Base-by-base conservation (phyloP, 2,113 vertebrate species). In the Tricholaema leucomelas region DNA sequence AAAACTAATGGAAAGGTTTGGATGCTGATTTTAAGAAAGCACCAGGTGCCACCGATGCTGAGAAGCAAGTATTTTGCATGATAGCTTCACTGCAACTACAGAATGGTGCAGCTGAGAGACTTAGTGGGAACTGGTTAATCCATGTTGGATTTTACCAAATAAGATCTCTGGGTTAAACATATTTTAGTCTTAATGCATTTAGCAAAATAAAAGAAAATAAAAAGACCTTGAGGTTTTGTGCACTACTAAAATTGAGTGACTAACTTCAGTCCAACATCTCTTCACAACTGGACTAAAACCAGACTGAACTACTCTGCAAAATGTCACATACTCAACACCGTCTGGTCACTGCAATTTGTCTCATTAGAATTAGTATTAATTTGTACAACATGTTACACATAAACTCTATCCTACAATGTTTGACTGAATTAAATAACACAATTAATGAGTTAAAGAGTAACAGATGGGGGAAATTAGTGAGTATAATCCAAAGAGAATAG, bases 271-370 rank as follows among this genome's bases (percentile, higher is more conserved):
- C 11, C n/a, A 63, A 16, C 18, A 15, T 66, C 82, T 77, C 81
- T 61, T 69, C 78, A 40, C 28, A 65, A 24, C 27, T n/a, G 42
- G 58, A 61, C 71, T 66, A 60, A 73, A 88, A 58, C 12, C 10
- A 87, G 70, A 33, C 73, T 48, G 50, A 77, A 25, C 30, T 48
- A 12, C 56, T 70, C 31, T 46, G 24, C 30, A 31, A 54, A 82
- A 83, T 84, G 84, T 91, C 89, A 77, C 24, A 35, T 38, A 65
- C 18, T 88, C 54, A 46, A 87, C 69, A 77, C 38, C 76, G 42
- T 55, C 48, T 33, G 36, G 67, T 85, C 87, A 82, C 67, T 85
- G 81, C 84, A 94, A 95, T 92, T 94, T 96, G 93, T 92, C 81
- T 92, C 38, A 56, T 93, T 72, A 93, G 56, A 94, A 90, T 66